Evolutionary conservation across 2,888 invertebrate genomes (phyloP).

Genomic region (Eurois occulta): DNA sequence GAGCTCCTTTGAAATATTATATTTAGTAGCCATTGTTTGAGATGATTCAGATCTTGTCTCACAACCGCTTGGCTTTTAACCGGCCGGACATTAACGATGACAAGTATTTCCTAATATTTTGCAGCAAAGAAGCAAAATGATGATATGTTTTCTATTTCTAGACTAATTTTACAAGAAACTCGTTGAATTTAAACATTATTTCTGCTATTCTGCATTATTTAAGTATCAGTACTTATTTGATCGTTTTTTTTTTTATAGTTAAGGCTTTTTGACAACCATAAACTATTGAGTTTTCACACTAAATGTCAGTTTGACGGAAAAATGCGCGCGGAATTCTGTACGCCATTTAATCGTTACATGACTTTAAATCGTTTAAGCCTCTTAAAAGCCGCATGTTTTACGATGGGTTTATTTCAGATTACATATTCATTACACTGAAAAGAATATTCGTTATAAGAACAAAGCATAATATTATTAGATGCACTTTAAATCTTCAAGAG

Average conservation of each 20-base stretch:
- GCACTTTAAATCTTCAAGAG: constrained; percentile 65
- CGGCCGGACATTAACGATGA: constrained; percentile 46
- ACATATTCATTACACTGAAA: constrained; percentile 54
- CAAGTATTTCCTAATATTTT: constrained; percentile 57
- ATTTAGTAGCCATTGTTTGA: constrained; percentile 66
- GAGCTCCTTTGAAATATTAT: constrained; percentile 70
- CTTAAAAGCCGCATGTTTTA: constrained; percentile 37
- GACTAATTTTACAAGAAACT: background rate
- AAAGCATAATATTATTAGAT: constrained; percentile 55
- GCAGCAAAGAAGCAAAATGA: background rate
- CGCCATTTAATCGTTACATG: constrained; percentile 16
- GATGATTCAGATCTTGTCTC: constrained; percentile 61
- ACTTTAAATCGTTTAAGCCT: constrained; percentile 32
- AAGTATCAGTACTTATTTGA: background rate
- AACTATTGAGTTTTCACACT: constrained; percentile 5
- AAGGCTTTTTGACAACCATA: background rate
- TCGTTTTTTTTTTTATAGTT: background rate
- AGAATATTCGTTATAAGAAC: constrained; percentile 64
- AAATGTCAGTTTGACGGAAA: constrained; percentile 39
- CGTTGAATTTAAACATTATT: background rate
- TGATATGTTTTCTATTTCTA: constrained; percentile 6
- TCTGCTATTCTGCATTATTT: background rate
- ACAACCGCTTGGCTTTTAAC: constrained; percentile 54
- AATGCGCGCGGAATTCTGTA: constrained; percentile 31
- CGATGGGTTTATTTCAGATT: constrained; percentile 39